These are phyloP conservation scores for Abrostola triplasia DNA, from an alignment of 2,888 invertebrate genomes.

Conservation along the genomic window DNA sequence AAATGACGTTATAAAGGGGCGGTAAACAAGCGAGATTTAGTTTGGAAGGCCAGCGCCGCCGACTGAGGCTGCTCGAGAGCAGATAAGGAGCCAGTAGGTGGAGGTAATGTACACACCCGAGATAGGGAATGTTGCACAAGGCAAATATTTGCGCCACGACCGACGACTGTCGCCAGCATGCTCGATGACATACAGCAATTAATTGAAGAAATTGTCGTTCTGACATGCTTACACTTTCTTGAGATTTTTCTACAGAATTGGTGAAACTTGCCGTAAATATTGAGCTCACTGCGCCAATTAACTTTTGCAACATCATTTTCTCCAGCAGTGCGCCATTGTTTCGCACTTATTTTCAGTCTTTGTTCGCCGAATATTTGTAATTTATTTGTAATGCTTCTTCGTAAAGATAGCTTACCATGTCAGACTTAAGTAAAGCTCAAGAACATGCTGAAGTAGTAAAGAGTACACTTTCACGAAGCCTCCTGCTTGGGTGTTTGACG, in stretches of 20 bases:
- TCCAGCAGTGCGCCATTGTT: no score
- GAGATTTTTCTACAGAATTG: not conserved
- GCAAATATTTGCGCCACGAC: conserved; percentile 74
- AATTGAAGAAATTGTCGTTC: conserved; percentile 41
- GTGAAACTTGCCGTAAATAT: not conserved
- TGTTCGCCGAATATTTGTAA: not conserved
- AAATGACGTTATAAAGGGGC: conserved; percentile 73
- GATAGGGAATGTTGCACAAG: conserved; percentile 76
- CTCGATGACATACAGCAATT: conserved; percentile 50
- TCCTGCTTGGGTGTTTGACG: conserved; percentile 2
- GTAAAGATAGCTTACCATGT: conserved; percentile 1
- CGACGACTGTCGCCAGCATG: conserved; percentile 52
- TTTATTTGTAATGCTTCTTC: not conserved
- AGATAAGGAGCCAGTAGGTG: conserved; percentile 77
- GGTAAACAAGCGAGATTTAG: conserved; percentile 73
- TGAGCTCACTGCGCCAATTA: not conserved
- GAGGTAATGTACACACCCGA: conserved; percentile 74
- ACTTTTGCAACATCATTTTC: not conserved
- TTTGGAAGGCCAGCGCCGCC: conserved; percentile 65
- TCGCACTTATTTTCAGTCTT: no score
- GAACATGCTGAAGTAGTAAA: conserved; percentile 2
- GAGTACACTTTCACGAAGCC: not conserved
- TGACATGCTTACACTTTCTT: conserved; percentile 7
- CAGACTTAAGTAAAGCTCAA: not conserved
- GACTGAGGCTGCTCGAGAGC: conserved; percentile 67